A percentile compares a stretch with the other conserved stretches of the same genome.
These are phyloP conservation scores for Torymus tubicola DNA, from an alignment of 2,888 invertebrate genomes.

Conservation along the genomic window DNA sequence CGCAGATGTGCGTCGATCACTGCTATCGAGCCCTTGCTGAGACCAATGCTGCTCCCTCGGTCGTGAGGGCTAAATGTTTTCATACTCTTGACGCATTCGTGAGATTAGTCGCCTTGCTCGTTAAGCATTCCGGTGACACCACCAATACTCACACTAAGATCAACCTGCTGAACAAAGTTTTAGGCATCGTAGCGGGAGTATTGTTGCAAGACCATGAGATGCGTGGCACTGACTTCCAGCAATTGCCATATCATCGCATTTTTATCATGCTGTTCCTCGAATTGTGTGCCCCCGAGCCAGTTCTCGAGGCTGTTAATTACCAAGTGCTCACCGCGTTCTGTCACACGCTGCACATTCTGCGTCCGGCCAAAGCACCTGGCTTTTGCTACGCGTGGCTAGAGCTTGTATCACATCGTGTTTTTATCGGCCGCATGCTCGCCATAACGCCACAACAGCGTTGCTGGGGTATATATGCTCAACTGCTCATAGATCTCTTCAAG, in stretches of 20 bases:
- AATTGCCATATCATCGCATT: constrained; percentile 97
- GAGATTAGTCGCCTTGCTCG: constrained; percentile 93
- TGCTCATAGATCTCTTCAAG: constrained; percentile 96
- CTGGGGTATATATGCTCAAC: constrained; percentile 98
- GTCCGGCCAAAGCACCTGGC: constrained; percentile 95
- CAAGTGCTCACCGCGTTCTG: constrained; percentile 97
- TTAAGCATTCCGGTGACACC: constrained; percentile 94
- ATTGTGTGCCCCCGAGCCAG: constrained; percentile 94
- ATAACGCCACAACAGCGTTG: constrained; percentile 95
- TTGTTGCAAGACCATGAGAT: constrained; percentile 97
- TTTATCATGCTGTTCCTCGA: constrained; percentile 98
- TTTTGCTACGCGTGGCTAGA: constrained; percentile 99
- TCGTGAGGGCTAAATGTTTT: constrained; percentile 93
- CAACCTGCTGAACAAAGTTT: constrained; percentile 95
- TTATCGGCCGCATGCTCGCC: constrained; percentile 94
- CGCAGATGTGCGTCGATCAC: constrained; percentile 96
- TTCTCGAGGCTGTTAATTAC: constrained; percentile 95
- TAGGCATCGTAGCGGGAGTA: constrained; percentile 97
- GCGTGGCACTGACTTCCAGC: constrained; percentile 93
- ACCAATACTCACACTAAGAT: constrained; percentile 97
- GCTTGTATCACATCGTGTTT: constrained; percentile 96
- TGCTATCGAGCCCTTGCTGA: constrained; percentile 91
- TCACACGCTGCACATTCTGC: constrained; percentile 94
- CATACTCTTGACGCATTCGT: constrained; percentile 97
- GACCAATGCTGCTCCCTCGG: constrained; percentile 81